Base-by-base conservation (phyloP, 2,113 vertebrate species). In the Hipposideros armiger region DNA sequence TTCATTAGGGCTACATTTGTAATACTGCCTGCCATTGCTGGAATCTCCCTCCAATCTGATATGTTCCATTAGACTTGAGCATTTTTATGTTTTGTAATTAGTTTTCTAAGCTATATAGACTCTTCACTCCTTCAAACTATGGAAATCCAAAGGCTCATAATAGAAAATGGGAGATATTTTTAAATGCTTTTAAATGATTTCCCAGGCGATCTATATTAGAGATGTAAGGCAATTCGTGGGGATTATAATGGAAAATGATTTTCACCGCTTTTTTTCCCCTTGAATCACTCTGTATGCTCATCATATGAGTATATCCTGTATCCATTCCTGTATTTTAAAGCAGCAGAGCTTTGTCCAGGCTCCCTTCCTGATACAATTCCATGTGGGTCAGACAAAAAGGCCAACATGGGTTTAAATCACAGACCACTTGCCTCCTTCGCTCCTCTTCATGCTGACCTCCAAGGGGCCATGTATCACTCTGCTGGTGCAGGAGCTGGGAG, bases 101-200 rank as follows among this genome's bases (percentile, higher is more conserved):
- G 98, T 98, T 98, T 98, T 97, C 98, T 97, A 98, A 98, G 98
- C 97, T 98, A 98, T 92, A 98, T 92, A 98, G 93, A 98, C 97
- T 98, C 98, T 98, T 98, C 96, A 97, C 97, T 98, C 97, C 98
- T 98, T 98, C 98, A 98, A 98, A 98, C 97, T 96, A 94, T 98
- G 96, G 98, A 99, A 98, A 98, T 98, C 98, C 98, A 98, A 98
- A 98, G 96, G 94, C 99, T 99, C 98, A 98, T 98, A 99, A 98
- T 95, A 98, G 98, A 98, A 99, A 98, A 98, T 98, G 97, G 98
- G 97, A 98, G 97, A 98, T 98, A 98, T 98, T 98, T 98, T 95
- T 98, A 98, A 98, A 98, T 97, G 98, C 96, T 98, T 98, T 98
- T 97, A 98, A 99, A 99, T 98, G 98, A 98, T 99, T 98, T 99